Conservation (phyloP, 2,797 vertebrate species). For the Paguma larvata region DNA sequence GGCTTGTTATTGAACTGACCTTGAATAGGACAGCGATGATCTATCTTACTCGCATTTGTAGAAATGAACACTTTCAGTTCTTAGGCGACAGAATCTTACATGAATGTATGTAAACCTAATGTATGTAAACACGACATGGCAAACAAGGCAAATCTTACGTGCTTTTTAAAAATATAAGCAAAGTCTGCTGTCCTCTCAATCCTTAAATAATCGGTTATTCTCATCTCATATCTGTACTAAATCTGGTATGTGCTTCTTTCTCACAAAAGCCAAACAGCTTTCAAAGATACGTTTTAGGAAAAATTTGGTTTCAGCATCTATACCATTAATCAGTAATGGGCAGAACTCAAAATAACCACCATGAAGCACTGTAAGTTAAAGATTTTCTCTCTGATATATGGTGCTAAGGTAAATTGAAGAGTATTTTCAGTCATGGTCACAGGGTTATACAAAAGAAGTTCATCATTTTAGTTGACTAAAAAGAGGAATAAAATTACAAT, state of each 20-base stretch:
- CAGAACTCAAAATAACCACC: not conserved
- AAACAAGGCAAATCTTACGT: not conserved
- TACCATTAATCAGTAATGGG: not conserved
- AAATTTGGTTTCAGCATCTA: not conserved
- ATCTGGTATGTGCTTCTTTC: not conserved
- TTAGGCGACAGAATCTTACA: not conserved
- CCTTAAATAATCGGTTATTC: not conserved
- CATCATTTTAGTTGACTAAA: not conserved
- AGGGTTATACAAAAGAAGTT: not conserved
- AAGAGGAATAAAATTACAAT: not conserved
- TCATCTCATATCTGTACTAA: not conserved
- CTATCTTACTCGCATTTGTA: not conserved
- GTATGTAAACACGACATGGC: not conserved
- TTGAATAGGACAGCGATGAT: not conserved
- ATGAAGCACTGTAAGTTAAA: not conserved
- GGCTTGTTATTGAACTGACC: not conserved
- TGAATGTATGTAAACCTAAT: not conserved
- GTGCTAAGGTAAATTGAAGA: not conserved
- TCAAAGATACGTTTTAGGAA: not conserved
- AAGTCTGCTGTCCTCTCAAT: not conserved
- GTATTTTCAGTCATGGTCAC: not conserved
- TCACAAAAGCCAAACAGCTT: not conserved
- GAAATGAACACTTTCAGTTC: constrained; percentile 19
- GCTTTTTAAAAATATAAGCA: not conserved
- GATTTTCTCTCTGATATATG: not conserved